Base-by-base conservation (phyloP, 2,888 invertebrate genomes). In the Heterodera filipjevi region DNA sequence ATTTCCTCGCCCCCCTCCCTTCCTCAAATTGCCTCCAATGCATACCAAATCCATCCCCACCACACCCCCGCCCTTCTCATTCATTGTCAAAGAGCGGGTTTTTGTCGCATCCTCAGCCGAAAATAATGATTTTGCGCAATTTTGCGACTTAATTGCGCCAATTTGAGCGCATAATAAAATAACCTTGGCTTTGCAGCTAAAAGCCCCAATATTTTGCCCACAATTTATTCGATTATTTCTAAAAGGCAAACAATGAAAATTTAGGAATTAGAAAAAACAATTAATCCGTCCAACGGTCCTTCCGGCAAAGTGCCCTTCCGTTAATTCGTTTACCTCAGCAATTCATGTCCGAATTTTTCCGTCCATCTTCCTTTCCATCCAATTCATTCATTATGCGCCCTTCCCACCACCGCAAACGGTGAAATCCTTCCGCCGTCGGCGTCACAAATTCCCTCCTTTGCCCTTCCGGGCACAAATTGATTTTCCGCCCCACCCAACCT, bases 381-480 rank as follows among this genome's bases (percentile, higher is more conserved):
- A 19, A 22, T 27, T 27, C 22, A 68, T 68, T 68, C 68, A 68
- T 68, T 68, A 68, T 68, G 68, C 68, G 33, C 68, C 68, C 35
- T 22, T 68, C 68, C 68, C 35, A 6, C 33, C 68, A 10, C 68
- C 68, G 16, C 68, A 59, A 59, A 59, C 59, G 59, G 59, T 59
- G 59, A 59, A 59, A 59, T 59, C 59, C 59, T 30, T 32, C 68
- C 68, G 22, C 12, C 68, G 32, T 16, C 68, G 22, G 16, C 68
- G 32, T 32, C 68, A 32, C 33, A 19, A 68, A 68, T 68, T 35
- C 68, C 33, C 33, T 59, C 59, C 33, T 68, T 68, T 68, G 32
- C 33, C 68, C 68, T 68, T 68, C 68, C 68, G 68, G 33, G 68
- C 68, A 68, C 33, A 68, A 68, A 68, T 68, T 68, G 68, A 68